A percentile compares a stretch with the other conserved stretches of the same genome.
Evolutionary conservation across 2,888 invertebrate species (phyloP).

Genomic region (Gastracanthus pulcherrimus): DNA sequence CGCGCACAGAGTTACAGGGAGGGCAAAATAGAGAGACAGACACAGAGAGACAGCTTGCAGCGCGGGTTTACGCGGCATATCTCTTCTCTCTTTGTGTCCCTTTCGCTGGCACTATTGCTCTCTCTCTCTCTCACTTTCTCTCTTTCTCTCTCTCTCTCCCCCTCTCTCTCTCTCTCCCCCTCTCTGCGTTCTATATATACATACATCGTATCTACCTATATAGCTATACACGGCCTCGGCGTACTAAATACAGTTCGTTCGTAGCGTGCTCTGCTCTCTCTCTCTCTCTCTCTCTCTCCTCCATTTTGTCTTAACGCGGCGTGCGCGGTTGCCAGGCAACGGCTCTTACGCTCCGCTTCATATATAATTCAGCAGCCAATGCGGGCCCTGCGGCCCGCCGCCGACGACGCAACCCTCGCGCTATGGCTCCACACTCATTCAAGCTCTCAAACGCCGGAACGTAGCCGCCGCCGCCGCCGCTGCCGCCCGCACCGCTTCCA

Average conservation of each 20-base stretch:
- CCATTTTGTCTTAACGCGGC: slow-evolving; percentile 77
- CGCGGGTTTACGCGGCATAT: background rate
- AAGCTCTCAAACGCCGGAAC: slow-evolving; percentile 67
- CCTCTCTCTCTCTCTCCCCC: slow-evolving; percentile 74
- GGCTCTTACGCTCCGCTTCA: slow-evolving; percentile 77
- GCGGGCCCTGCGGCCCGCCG: slow-evolving; percentile 75
- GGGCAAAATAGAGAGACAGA: background rate
- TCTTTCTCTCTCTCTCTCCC: slow-evolving; percentile 65
- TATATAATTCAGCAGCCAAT: slow-evolving; percentile 78
- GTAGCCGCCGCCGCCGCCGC: slow-evolving; percentile 43
- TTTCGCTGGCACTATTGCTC: background rate
- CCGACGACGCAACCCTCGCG: slow-evolving; percentile 66
- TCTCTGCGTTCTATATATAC: no score
- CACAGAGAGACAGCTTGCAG: background rate
- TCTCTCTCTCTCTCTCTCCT: slow-evolving; percentile 64
- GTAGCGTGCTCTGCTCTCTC: no score
- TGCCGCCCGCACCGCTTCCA: background rate
- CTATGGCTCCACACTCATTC: slow-evolving; percentile 64
- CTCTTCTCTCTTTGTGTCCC: background rate
- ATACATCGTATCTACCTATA: no score
- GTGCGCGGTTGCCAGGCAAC: slow-evolving; percentile 77
- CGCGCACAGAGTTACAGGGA: no score
- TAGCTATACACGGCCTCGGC: no score
- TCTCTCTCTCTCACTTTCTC: background rate
- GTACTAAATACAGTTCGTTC: no score